Evolutionary conservation across 2,888 invertebrate genomes (phyloP).

Genomic region (Nomada fabriciana): DNA sequence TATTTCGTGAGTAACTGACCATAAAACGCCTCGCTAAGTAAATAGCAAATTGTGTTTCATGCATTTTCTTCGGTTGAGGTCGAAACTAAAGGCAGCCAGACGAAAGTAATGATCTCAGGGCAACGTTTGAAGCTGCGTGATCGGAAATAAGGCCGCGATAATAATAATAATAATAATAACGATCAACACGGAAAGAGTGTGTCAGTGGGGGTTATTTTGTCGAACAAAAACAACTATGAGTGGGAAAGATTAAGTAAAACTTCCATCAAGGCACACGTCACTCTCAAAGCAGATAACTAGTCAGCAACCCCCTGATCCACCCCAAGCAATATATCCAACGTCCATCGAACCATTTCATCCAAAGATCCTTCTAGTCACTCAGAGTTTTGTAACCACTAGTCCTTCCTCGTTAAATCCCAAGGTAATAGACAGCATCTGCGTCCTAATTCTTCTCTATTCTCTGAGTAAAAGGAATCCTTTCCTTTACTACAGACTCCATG

Average conservation of each 20-base stretch:
- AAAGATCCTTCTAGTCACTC: conserved; percentile 20
- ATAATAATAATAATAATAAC: too few species aligned
- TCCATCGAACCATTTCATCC: neutral
- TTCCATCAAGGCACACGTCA: neutral
- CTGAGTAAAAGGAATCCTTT: conserved; percentile 36
- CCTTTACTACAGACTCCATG: conserved; percentile 39
- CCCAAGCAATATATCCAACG: neutral
- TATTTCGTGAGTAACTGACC: neutral
- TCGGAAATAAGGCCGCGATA: too few species aligned
- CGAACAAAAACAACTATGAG: too few species aligned
- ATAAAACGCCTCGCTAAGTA: neutral
- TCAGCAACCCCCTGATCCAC: neutral
- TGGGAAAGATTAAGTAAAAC: neutral
- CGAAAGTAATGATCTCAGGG: too few species aligned
- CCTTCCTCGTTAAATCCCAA: conserved; percentile 23
- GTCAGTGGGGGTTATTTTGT: too few species aligned
- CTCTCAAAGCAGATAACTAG: neutral
- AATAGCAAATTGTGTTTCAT: too few species aligned
- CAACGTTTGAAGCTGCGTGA: too few species aligned
- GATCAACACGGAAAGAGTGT: too few species aligned
- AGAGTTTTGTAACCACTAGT: neutral
- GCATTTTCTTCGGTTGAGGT: neutral
- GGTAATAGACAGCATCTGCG: neutral
- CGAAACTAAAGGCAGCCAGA: neutral
- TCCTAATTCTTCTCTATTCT: too few species aligned